Evolutionary conservation across 2,888 invertebrate species (phyloP).

Genomic region (Arrhopalites spinosus): DNA sequence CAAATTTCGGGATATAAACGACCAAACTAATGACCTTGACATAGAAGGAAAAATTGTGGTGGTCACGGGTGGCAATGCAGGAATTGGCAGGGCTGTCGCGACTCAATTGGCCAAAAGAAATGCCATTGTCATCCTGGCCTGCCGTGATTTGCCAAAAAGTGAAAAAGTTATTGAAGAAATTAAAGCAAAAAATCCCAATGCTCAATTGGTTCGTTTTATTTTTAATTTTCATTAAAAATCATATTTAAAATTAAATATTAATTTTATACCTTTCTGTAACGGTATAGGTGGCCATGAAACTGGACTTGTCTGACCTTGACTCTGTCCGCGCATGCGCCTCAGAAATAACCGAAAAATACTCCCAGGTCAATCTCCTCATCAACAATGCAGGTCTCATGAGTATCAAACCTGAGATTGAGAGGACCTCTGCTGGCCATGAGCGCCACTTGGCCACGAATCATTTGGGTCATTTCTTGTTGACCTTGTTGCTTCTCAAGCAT

Average conservation of each 20-base stretch:
- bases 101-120: constrained; percentile 31
- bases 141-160: constrained; percentile 57
- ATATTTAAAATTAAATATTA: neutral
- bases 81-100: constrained; percentile 27
- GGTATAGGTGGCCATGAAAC: neutral
- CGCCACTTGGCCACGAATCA: neutral
- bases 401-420: neutral
- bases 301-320: neutral
- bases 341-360: neutral
- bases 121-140: constrained; percentile 84
- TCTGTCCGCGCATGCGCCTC: neutral
- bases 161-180: neutral
- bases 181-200: neutral
- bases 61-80: constrained; percentile 38
- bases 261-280: neutral
- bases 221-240: neutral
- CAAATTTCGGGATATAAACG: constrained; percentile 13
- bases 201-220: neutral
- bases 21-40: neutral
- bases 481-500: neutral
- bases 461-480: neutral
- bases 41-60: constrained; percentile 35
- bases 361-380: neutral
- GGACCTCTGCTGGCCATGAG: neutral
- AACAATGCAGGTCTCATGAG: neutral